Evolutionary conservation across 2,113 vertebrate species (phyloP).

Genomic region (Gallinago paraguaiae): DNA sequence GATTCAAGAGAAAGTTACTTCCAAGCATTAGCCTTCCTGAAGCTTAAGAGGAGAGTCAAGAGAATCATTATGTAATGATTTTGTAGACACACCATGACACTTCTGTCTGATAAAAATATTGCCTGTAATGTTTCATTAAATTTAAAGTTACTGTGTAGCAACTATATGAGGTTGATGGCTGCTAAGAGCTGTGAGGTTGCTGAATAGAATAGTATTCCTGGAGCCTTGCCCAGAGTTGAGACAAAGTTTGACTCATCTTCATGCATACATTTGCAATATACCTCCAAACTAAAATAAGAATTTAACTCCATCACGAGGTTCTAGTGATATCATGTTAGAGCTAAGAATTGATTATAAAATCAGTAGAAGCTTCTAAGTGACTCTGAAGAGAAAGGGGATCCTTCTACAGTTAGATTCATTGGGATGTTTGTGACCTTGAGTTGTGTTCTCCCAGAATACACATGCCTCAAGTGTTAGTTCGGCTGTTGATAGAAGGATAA

Average conservation of each 20-base stretch:
- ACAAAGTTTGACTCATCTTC: constrained; percentile 64
- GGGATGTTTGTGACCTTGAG: neutral
- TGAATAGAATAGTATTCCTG: constrained; percentile 57
- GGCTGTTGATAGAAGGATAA: neutral
- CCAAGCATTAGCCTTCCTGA: neutral
- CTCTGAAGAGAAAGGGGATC: neutral
- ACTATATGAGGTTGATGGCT: constrained; percentile 15
- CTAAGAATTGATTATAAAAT: neutral
- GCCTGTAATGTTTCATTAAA: constrained; percentile 51
- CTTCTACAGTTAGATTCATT: neutral
- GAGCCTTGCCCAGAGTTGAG: constrained; percentile 40
- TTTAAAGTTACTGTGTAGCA: constrained; percentile 36
- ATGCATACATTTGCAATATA: constrained; percentile 46
- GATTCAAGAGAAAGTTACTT: neutral
- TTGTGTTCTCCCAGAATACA: neutral
- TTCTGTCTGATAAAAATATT: constrained; percentile 63
- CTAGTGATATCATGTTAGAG: neutral
- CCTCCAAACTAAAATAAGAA: constrained; percentile 34
- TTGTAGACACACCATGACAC: constrained; percentile 38
- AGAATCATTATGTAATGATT: constrained; percentile 41
- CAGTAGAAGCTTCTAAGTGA: neutral
- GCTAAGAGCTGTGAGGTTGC: constrained; percentile 46
- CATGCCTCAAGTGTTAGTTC: neutral
- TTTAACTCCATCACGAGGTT: constrained; percentile 30
- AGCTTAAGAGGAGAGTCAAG: neutral